Percentiles rank a stretch among this genome's conserved stretches.
phyloP scores from a whole-genome alignment of 2,888 invertebrate species.

The Tetragonula carbonaria region DNA sequence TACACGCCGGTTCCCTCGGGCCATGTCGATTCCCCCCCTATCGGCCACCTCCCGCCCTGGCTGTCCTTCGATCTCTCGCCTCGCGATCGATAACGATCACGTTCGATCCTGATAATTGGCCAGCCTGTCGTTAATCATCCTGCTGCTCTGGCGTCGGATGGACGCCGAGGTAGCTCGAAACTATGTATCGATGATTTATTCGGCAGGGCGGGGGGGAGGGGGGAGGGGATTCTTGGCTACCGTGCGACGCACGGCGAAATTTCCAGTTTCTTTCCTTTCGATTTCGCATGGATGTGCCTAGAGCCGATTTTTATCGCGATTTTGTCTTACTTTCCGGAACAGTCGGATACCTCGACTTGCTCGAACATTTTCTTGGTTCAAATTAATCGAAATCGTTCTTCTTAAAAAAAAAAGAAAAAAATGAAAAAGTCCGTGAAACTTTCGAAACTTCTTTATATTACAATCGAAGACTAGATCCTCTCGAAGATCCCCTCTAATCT shows the following conservation, averaged over 20 bases:
- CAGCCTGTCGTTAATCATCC: constrained; percentile 44
- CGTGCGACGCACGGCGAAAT: neutral
- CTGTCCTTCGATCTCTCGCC: constrained; percentile 50
- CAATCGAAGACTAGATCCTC: too few species aligned
- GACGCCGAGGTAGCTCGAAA: constrained; percentile 15
- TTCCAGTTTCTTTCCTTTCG: neutral
- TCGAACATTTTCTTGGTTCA: too few species aligned
- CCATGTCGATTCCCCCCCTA: neutral
- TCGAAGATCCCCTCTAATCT: too few species aligned
- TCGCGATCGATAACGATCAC: constrained; percentile 63
- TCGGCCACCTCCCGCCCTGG: constrained; percentile 8
- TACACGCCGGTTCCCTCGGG: constrained; percentile 37
- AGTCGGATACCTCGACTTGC: too few species aligned
- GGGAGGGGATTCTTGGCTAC: neutral
- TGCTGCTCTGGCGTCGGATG: constrained; percentile 15
- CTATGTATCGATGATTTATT: constrained; percentile 34
- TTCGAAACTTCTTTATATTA: too few species aligned
- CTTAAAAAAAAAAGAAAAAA: too few species aligned
- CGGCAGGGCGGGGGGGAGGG: too few species aligned
- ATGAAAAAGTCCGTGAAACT: too few species aligned
- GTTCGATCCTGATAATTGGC: constrained; percentile 60
- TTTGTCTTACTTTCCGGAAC: too few species aligned
- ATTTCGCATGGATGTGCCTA: neutral
- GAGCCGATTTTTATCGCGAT: too few species aligned
- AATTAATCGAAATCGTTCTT: too few species aligned